These are phyloP conservation scores for Apamea crenata DNA, from an alignment of 2,888 invertebrate genomes.

Conservation along the genomic window DNA sequence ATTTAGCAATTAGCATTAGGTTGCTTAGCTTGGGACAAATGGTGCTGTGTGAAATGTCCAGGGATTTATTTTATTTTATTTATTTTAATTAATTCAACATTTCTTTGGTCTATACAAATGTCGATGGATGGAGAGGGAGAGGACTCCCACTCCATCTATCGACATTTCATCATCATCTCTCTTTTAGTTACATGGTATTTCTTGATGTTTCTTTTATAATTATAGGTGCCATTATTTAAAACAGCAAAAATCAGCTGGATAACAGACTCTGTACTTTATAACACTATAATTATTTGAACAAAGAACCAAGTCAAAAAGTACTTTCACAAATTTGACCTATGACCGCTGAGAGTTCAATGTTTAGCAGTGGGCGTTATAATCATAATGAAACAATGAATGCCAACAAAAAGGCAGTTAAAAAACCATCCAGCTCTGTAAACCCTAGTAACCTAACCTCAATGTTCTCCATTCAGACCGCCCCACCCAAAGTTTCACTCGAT, in stretches of 20 bases:
- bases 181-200: neutral
- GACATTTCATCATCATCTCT: no score
- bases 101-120: no score
- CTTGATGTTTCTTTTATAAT: neutral
- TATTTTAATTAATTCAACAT: no score
- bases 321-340: constrained; percentile 39
- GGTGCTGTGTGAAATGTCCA: no score
- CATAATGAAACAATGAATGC: constrained; percentile 11
- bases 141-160: no score
- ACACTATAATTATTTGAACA: constrained; percentile 28
- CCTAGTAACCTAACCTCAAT: constrained; percentile 9
- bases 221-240: neutral
- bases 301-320: constrained; percentile 21
- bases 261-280: neutral
- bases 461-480: constrained; percentile 27
- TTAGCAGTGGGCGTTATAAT: constrained; percentile 37
- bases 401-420: neutral
- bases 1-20: no score
- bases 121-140: no score
- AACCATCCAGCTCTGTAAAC: neutral
- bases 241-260: neutral
- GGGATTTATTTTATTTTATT: no score
- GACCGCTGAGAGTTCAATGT: constrained; percentile 30
- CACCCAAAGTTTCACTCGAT: constrained; percentile 56
- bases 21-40: no score